Evolutionary conservation across 2,797 vertebrate genomes (phyloP), one percentile per base, ranked within the genome.

Genomic region (Tiaroga cobitis): DNA sequence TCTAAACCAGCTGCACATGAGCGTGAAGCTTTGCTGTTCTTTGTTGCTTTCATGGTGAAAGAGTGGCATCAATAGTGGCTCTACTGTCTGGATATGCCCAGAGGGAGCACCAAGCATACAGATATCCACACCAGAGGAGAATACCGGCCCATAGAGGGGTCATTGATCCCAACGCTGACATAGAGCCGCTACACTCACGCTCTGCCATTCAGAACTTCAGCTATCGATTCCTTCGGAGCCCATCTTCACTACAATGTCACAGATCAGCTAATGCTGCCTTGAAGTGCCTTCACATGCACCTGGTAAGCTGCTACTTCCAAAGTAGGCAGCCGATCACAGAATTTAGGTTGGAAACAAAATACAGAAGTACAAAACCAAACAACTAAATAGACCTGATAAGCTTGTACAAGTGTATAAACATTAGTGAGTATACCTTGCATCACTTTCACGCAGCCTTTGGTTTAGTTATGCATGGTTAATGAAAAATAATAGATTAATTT

Each of bases 1-100:
- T 83, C 72, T 26, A 67, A 75, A 65, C 81, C 59, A 75, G 81
- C 81, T 68, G 82, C 46, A 83, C 46, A 68, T 51, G 46, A 81
- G 79, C 21, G 24, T 21, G n/a, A 29, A 41, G 49, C 74, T 70
- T 78, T 79, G 37, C 65, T 65, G 39, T 72, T 65, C 54, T 63
- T 80, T 85, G 51, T 49, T 37, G 32, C 67, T 73, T 80, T 70
- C 75, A 51, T 63, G 68, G 54, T 37, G 16, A 54, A 68, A 68
- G 32, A 61, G 51, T 80, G 51, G 39, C 76, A 85, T 73, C 67
- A 80, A 80, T 80, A 72, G 41, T 80, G 29, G 29, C 51, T 85
- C 76, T 65, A 37, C 29, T 51, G 68, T 85, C 68, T 73, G 68
- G 21, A 80, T 26, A 67, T 74, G 29, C 34, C 83, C 41, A 80